Base-by-base conservation (phyloP, 64 coral and sea anemone species). In the Acropora yongei region DNA sequence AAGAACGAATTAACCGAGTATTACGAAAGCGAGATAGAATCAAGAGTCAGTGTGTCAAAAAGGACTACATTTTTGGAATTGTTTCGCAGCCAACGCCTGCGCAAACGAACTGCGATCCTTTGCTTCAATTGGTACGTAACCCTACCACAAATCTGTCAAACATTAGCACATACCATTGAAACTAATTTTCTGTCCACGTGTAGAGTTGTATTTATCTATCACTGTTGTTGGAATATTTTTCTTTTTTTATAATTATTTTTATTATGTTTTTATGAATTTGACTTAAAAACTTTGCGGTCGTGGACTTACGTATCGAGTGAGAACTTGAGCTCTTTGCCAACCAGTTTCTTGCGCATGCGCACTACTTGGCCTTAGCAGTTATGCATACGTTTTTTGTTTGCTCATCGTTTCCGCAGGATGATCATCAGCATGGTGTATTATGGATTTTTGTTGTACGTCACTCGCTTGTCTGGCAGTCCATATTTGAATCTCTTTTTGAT, bases 71-170 rank as follows among this genome's bases (percentile, higher is more conserved):
- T 72, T 18, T 44, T 91, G 63, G 89, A 91, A 40, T 43, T 91
- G 79, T 39, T 91, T 60, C 75, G 68, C 39, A 42, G 66, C 2
- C 79, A 65, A 10, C 69, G 81, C n/a, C 47, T 91, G 45, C 45
- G 79, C 18, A 91, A 76, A 41, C 63, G 89, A 60, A 91, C 63
- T 30, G 11, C 69, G 8, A 91, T 91, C 60, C 79, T 91, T 13
- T 68, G 89, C 13, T 91, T 83, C 43, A 83, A 91, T 57, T 91
- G 89, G 89, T 91, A 76, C 73, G 76, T 47, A 50, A 19, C 16
- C 5, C 75, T 1, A 13, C 72, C 9, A 9, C 5, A 55, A 55
- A 9, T 5, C 9, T 55, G 9, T 55, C 9, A 9, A 55, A 55
- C 50, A 5, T 5, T 55, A 6, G 50, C 50, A 55, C 50, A 6